These are phyloP conservation scores for Wiebesia pumilae DNA, from an alignment of 1,140 invertebrate species.

Conservation along the genomic window DNA sequence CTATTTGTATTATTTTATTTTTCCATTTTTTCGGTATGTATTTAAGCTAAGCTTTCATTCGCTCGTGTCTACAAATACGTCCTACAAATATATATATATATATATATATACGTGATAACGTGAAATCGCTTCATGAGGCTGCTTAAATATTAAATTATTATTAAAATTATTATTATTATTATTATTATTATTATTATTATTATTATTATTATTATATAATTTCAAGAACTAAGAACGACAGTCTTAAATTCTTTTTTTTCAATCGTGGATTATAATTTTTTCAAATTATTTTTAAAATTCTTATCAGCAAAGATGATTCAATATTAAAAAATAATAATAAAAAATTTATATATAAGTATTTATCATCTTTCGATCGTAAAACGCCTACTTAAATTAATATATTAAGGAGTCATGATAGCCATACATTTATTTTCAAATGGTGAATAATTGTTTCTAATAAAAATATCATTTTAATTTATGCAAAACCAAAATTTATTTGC, in stretches of 20 bases:
- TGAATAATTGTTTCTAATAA: too few relatives aligned
- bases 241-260: too few relatives aligned
- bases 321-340: background rate
- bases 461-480: background rate
- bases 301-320: background rate
- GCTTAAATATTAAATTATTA: constrained; percentile 10
- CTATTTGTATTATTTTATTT: constrained; percentile 11
- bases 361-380: background rate
- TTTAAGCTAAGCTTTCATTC: constrained; percentile 12
- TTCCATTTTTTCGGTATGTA: background rate
- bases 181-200: too few relatives aligned
- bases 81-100: constrained; percentile 25
- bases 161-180: background rate
- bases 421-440: too few relatives aligned
- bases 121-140: constrained; percentile 18
- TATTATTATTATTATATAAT: background rate
- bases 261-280: background rate
- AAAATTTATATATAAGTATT: background rate
- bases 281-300: background rate
- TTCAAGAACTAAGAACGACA: too few relatives aligned
- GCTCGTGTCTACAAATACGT: constrained; percentile 21
- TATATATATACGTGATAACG: constrained; percentile 11
- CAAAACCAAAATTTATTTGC: too few relatives aligned
- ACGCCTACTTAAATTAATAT: constrained; percentile 26
- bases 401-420: too few relatives aligned